Base-by-base conservation (phyloP, 2,888 invertebrate species). In the Drosophila koepferae region DNA sequence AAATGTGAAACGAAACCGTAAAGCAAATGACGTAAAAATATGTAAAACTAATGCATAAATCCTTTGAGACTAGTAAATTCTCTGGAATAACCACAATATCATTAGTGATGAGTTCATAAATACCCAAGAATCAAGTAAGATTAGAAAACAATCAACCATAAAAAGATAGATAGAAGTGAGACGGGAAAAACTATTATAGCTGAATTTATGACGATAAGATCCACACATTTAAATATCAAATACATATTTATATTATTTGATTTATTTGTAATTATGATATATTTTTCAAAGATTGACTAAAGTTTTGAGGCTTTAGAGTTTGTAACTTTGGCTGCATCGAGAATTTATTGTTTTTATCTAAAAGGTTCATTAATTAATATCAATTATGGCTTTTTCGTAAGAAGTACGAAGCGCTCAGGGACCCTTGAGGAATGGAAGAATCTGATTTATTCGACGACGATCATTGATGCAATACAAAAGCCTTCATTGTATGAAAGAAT, bases 1-100 rank as follows among this genome's bases (percentile, higher is more conserved):
- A 31, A 36, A 49, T n/a, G 43, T 67, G 53, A 44, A 20, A 51
- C 9, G 61, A 41, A 72, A n/a, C 20, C n/a, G 54, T 44, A 54
- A 61, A 34, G 14, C 18, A 43, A 51, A 63, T 53, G 23, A 28
- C 31, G 10, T 44, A 9, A 44, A 34, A n/a, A 10, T 53, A 44
- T 38, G 16, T 28, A 53, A 61, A 43, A 14, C 6, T 14, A 14
- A 41, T n/a, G 16, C 18, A 18, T 18, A 18, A 20, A 18, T 18
- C 18, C 38, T 34, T 16, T 23, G 12, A 40, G 34, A 14, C 3
- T 16, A 7, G 0, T 7, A 54, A 36, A 43, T 23, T 10, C 34
- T 10, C 56, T 10, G 4, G 1, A 23, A 54, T 8, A 43, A 14
- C 12, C 7, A 18, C 7, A 10, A 18, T 51, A 18, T 1, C 1